These are phyloP conservation scores for Brachyopa scutellaris DNA, from an alignment of 2,888 invertebrate species.

Conservation along the genomic window DNA sequence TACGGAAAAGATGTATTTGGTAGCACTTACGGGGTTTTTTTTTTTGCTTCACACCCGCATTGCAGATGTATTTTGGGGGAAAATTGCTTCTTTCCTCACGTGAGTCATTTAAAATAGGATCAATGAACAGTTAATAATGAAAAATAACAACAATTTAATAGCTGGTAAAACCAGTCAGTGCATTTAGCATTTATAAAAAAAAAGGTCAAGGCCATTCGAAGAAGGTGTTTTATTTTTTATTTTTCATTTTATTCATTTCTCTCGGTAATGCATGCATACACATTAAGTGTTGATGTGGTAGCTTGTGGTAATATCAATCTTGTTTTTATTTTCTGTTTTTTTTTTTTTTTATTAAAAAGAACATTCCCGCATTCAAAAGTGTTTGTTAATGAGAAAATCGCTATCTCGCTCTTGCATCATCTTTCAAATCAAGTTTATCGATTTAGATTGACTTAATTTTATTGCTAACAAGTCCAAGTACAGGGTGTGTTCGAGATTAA, in stretches of 20 bases:
- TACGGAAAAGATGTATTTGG: too few species aligned
- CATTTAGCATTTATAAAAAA: conserved; percentile 13
- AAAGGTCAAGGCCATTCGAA: conserved; percentile 57
- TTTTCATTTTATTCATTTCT: neutral
- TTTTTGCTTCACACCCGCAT: conserved; percentile 2
- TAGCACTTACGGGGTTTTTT: too few species aligned
- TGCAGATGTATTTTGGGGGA: neutral
- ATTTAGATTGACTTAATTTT: conserved; percentile 10
- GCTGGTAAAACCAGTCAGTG: conserved; percentile 29
- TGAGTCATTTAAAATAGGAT: conserved; percentile 9
- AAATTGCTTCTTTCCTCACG: neutral
- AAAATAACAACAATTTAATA: conserved; percentile 8
- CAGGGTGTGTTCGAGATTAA: too few species aligned
- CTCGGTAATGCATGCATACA: neutral
- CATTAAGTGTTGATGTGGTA: neutral
- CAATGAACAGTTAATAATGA: conserved; percentile 28
- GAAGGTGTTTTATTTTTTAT: too few species aligned
- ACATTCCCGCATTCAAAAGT: conserved; percentile 19
- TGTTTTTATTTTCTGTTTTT: too few species aligned
- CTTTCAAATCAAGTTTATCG: conserved; percentile 17
- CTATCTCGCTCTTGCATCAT: neutral
- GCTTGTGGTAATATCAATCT: too few species aligned
- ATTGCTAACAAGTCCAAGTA: too few species aligned
- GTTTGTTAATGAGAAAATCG: conserved; percentile 3
- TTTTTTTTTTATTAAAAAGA: conserved; percentile 23